phyloP scores from a whole-genome alignment of 2,113 vertebrate genomes.

The Phrynocephalus versicolor region DNA sequence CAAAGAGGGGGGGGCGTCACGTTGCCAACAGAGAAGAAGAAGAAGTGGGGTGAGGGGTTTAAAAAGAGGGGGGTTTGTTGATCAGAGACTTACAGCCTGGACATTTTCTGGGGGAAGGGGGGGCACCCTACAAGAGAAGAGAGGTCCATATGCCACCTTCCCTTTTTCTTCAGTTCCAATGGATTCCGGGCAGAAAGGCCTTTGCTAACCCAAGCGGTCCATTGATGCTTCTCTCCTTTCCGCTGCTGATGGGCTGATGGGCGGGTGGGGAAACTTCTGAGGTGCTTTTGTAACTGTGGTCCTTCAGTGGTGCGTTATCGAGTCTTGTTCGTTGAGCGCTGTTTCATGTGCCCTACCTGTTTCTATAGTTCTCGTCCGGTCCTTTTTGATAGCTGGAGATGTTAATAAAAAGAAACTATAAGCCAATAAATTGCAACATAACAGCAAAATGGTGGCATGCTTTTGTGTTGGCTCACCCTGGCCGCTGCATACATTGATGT shows the following conservation, averaged over 20 bases:
- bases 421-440: slow-evolving; percentile 49
- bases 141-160: neutral
- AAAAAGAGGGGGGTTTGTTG: neutral
- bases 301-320: slow-evolving; percentile 35
- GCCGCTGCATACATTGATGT: no score
- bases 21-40: neutral
- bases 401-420: slow-evolving; percentile 10
- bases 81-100: neutral
- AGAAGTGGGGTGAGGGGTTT: neutral
- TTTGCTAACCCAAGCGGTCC: no score
- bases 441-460: slow-evolving; percentile 7
- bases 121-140: slow-evolving; percentile 14
- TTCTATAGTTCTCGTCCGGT: slow-evolving; percentile 34
- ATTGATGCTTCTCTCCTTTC: no score
- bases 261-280: slow-evolving; percentile 25
- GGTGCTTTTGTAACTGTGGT: slow-evolving; percentile 35
- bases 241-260: no score
- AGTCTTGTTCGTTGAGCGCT: slow-evolving; percentile 22
- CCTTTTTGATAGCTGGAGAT: slow-evolving; percentile 51
- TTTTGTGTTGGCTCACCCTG: slow-evolving; percentile 3
- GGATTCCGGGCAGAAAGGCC: no score
- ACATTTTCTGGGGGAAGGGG: neutral
- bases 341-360: slow-evolving; percentile 28
- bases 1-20: neutral
- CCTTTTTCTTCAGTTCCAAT: neutral